Evolutionary conservation across 2,113 vertebrate genomes (phyloP), one percentile per base, ranked within the genome.

Genomic region (Falco punctatus): DNA sequence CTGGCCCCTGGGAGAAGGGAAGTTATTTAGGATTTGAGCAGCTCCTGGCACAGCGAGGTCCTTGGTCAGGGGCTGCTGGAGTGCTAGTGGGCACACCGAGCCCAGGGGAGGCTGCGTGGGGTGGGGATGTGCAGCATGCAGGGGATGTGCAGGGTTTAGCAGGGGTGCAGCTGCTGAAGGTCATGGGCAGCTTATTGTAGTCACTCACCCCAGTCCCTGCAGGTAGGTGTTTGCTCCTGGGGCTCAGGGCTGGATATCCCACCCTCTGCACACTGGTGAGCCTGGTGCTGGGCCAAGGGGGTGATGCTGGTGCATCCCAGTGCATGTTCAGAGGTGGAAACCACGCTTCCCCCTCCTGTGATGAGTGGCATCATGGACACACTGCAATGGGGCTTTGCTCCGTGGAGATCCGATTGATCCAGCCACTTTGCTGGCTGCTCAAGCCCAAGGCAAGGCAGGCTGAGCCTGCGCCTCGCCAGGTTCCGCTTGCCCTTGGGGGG

Each of bases 291-390:
- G 15, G 22, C 33, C 1, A 0, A 5, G 21, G 42, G 46, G 49
- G 27, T 52, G 81, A 13, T 38, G 72, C 49, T 81, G 58, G 26
- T 48, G 64, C 40, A 89, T 58, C 7, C 55, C n/a, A 42, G 70
- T 0, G 1, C 3, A 0, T 7, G n/a, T 22, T 44, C 35, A 35
- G 3, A 49, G 69, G n/a, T 52, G 81, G 38, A 38, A 74, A 24
- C 24, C 4, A 3, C 0, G 1, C 15, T 40, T 23, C 2, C 3
- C 10, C 15, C 13, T 44, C 44, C 48, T 18, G 1, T 7, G 20
- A 8, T 6, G 22, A 44, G 33, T 0, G 0, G 33, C 57, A 27
- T 1, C 0, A 0, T 2, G 57, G 62, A 26, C 8, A 2, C 2
- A 6, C 14, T 0, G 0, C 0, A 2, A 17, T 24, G 38, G 13